Base-by-base conservation (phyloP, 2,888 invertebrate species). In the Netelia virgata region DNA sequence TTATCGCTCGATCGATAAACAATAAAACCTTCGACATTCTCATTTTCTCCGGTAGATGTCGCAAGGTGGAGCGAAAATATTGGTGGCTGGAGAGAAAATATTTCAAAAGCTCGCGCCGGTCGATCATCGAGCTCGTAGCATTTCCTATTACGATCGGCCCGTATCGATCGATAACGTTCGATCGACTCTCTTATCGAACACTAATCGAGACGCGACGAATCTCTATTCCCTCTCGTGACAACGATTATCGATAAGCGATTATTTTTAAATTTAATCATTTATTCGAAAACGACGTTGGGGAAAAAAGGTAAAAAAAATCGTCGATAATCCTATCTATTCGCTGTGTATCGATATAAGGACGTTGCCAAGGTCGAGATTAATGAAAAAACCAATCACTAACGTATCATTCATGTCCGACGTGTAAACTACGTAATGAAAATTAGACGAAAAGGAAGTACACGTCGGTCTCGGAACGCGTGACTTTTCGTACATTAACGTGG, bases 21-120 rank as follows among this genome's bases (percentile, higher is more conserved):
- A 28, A 28, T 5, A 5, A 28, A 28, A 28, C 5, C 28, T 28
- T 28, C 3, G 5, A 18, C 20, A 20, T 23, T 61, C 18, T n/a
- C 28, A 36, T 68, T 36, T 1, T 9, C 18, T 69, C 69, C 77
- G 68, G 53, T n/a, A 77, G 84, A 84, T 76, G 84, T 36, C 84
- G 55, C 68, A n/a, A 69, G 55, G 14, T 28, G 10, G n/a, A n/a
- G n/a, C n/a, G n/a, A n/a, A n/a, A n/a, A n/a, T n/a, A n/a, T n/a
- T n/a, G n/a, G 10, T n/a, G 11, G 8, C 1, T 10, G n/a, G 9
- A 1, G 8, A 50, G 43, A 11, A 16, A 6, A 18, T 20, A 36
- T 53, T 75, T 68, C 63, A 16, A 14, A 55, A 68, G 53, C 14
- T 53, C 1, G 50, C 28, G 23, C 11, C 8, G 8, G 9, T 23